A percentile compares a stretch with the other conserved stretches of the same genome.
These are phyloP conservation scores for Acanthosepion esculentum DNA, from an alignment of 2,888 invertebrate species.

Conservation along the genomic window DNA sequence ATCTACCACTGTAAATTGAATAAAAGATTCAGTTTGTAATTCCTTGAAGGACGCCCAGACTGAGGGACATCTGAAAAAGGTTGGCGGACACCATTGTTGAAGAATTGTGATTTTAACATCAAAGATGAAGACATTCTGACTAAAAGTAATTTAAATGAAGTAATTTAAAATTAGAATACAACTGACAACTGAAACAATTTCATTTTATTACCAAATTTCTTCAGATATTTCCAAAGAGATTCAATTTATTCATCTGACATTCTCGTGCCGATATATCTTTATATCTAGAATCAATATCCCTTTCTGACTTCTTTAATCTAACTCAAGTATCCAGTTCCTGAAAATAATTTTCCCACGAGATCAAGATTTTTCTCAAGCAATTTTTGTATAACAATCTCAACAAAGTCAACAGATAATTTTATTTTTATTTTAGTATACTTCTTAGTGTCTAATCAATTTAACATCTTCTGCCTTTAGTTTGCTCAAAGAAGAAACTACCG, in stretches of 20 bases:
- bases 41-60: too few species aligned
- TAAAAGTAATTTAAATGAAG: not conserved
- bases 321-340: not conserved
- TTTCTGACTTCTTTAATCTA: not conserved
- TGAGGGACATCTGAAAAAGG: too few species aligned
- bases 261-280: too few species aligned
- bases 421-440: not conserved
- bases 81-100: too few species aligned
- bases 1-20: too few species aligned
- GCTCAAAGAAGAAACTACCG: not conserved
- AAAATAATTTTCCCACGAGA: not conserved
- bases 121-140: too few species aligned
- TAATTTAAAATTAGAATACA: not conserved
- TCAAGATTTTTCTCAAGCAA: not conserved
- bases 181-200: not conserved
- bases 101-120: too few species aligned
- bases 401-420: not conserved
- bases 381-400: not conserved
- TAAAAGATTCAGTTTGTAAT: too few species aligned
- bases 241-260: not conserved
- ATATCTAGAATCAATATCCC: too few species aligned
- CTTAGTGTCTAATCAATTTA: not conserved
- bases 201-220: not conserved
- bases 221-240: not conserved
- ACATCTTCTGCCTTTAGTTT: not conserved